Percentiles rank a stretch among this genome's conserved stretches.
Conservation (phyloP, 30 jellyfish, hydroid and myxozoan genomes). For the Aurelia aurita region DNA sequence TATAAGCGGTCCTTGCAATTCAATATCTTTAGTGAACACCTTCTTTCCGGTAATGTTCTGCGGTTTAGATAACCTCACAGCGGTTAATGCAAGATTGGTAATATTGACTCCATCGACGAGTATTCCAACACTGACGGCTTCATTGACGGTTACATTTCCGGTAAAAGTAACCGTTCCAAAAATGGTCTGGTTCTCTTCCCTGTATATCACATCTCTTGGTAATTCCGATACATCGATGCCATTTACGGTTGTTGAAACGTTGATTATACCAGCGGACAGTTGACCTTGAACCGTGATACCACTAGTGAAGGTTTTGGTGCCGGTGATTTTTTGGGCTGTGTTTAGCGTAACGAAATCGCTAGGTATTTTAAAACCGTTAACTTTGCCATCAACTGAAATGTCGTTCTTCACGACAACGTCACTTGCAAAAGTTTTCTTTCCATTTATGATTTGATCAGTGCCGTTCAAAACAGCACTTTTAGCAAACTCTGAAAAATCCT, state of each 20-base stretch:
- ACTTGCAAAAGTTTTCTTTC: conserved; percentile 29
- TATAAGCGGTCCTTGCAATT: conserved; percentile 46
- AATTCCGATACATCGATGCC: conserved; percentile 84
- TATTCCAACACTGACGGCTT: conserved; percentile 72
- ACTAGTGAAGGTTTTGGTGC: conserved; percentile 54
- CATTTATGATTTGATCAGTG: conserved; percentile 46
- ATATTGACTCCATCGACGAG: conserved; percentile 80
- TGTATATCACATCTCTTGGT: conserved; percentile 62
- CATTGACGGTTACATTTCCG: conserved; percentile 57
- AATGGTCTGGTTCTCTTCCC: conserved; percentile 60
- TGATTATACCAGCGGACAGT: conserved; percentile 42
- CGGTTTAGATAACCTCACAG: conserved; percentile 65
- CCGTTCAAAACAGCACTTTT: conserved; percentile 67
- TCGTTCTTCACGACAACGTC: conserved; percentile 4
- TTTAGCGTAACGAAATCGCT: conserved; percentile 75
- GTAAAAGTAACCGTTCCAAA: conserved; percentile 57
- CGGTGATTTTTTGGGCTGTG: conserved; percentile 73
- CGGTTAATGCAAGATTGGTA: conserved; percentile 55
- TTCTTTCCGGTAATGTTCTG: conserved; percentile 71
- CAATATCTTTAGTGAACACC: conserved; percentile 53
- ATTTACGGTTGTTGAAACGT: conserved; percentile 66
- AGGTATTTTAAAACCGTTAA: conserved; percentile 71
- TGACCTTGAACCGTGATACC: conserved; percentile 42
- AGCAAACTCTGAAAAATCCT: conserved; percentile 50
- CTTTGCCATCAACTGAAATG: conserved; percentile 46